phyloP scores from a whole-genome alignment of 1,140 invertebrate genomes.

The Penaeus japonicus region DNA sequence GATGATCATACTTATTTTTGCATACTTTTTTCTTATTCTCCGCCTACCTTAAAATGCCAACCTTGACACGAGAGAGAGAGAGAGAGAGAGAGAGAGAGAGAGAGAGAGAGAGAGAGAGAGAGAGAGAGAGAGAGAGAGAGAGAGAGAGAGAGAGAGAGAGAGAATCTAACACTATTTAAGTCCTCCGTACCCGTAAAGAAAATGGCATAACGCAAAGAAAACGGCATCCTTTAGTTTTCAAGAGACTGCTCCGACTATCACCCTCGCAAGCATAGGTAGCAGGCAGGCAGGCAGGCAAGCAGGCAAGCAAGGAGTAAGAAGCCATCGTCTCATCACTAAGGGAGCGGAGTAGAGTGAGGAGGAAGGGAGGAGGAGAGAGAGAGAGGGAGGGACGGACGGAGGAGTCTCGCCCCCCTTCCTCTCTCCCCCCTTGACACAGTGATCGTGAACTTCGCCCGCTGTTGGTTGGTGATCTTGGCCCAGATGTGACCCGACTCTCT shows the following conservation, averaged over 20 bases:
- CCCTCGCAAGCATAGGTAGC: no score
- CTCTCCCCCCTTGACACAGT: slow-evolving; percentile 36
- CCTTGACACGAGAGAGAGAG: not conserved
- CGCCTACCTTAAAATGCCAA: no score
- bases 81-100: not conserved
- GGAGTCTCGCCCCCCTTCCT: not conserved
- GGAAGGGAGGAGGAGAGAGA: not conserved
- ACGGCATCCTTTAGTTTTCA: no score
- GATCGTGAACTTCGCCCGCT: slow-evolving; percentile 36
- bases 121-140: slow-evolving; percentile 9
- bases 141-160: not conserved
- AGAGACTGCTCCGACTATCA: no score
- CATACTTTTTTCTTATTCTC: no score
- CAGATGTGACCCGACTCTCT: not conserved
- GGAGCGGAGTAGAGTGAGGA: not conserved
- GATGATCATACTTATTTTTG: no score
- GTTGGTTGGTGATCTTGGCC: slow-evolving; percentile 29
- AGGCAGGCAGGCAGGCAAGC: no score
- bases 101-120: not conserved
- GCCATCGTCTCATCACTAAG: not conserved
- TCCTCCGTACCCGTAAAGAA: not conserved
- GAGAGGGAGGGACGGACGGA: not conserved
- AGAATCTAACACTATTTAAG: not conserved
- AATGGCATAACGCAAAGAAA: not conserved
- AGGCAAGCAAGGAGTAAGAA: not conserved